These are phyloP conservation scores for Seira ritae DNA, from an alignment of 2,888 invertebrate genomes.

Conservation along the genomic window DNA sequence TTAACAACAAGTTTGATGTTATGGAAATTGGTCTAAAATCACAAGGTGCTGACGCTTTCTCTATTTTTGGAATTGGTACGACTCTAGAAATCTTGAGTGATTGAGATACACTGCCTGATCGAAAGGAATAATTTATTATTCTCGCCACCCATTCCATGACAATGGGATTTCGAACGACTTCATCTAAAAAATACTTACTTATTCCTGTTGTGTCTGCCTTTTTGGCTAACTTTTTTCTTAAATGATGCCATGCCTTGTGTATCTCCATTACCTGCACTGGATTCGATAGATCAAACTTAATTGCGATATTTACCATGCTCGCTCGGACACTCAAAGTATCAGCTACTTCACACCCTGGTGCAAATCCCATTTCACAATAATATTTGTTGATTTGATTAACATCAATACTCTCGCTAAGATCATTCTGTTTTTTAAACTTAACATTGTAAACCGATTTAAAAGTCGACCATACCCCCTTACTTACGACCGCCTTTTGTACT, in stretches of 20 bases:
- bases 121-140: slow-evolving; percentile 14
- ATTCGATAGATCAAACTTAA: background rate
- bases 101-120: background rate
- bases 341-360: background rate
- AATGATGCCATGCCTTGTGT: slow-evolving; percentile 25
- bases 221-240: slow-evolving; percentile 22
- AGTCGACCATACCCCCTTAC: too few relatives aligned
- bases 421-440: too few relatives aligned
- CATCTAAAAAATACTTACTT: slow-evolving; percentile 20
- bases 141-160: background rate
- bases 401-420: too few relatives aligned
- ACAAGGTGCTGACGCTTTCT: background rate
- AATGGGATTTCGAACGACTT: slow-evolving; percentile 1
- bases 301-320: too few relatives aligned
- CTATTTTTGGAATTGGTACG: slow-evolving; percentile 31
- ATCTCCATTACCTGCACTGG: background rate
- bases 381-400: slow-evolving; percentile 35
- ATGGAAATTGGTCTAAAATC: slow-evolving; percentile 34
- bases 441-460: too few relatives aligned
- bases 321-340: slow-evolving; percentile 24
- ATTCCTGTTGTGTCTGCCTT: slow-evolving; percentile 24
- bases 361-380: slow-evolving; percentile 42
- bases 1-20: slow-evolving; percentile 12
- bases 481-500: too few relatives aligned
- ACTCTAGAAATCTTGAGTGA: slow-evolving; percentile 25